Percentiles rank a stretch among this genome's conserved stretches.
phyloP scores from a whole-genome alignment of 2,797 vertebrate species.

The Selene dorsalis region DNA sequence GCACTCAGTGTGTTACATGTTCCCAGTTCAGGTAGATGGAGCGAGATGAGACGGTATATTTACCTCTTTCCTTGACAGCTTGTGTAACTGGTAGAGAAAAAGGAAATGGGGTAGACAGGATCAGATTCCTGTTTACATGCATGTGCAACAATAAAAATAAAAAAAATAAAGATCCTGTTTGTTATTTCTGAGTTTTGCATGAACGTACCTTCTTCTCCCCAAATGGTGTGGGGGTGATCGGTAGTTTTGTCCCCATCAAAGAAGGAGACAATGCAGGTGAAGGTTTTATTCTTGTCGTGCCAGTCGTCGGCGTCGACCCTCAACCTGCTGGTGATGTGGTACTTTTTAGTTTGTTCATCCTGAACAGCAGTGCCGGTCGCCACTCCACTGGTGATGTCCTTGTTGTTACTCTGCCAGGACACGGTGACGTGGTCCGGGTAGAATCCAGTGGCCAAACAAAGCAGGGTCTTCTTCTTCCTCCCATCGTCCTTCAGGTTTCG shows the following conservation, averaged over 20 bases:
- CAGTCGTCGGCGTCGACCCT: constrained; percentile 44
- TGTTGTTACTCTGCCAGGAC: neutral
- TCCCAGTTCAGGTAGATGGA: neutral
- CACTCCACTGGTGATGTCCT: fast-evolving
- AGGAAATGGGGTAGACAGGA: neutral
- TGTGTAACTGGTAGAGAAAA: neutral
- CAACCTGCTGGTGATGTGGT: constrained; percentile 79
- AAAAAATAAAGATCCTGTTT: neutral
- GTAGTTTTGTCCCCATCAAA: neutral
- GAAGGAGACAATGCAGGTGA: constrained; percentile 61
- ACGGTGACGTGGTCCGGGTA: constrained; percentile 81
- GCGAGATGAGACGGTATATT: neutral
- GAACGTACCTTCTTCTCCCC: constrained; percentile 10
- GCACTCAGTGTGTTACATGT: neutral
- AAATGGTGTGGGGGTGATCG: fast-evolving
- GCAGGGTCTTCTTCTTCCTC: constrained; percentile 69
- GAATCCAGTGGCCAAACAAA: constrained; percentile 74
- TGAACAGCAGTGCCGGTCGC: constrained; percentile 66
- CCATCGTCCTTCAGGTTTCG: fast-evolving
- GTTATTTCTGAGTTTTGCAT: neutral
- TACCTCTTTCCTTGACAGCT: constrained; percentile 30
- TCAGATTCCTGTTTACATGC: neutral
- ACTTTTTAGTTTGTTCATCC: fast-evolving
- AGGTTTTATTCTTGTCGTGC: fast-evolving
- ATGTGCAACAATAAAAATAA: neutral